A percentile compares a stretch with the other conserved stretches of the same genome.
Evolutionary conservation across 2,113 vertebrate species (phyloP).

Genomic region (Plecotus auritus): DNA sequence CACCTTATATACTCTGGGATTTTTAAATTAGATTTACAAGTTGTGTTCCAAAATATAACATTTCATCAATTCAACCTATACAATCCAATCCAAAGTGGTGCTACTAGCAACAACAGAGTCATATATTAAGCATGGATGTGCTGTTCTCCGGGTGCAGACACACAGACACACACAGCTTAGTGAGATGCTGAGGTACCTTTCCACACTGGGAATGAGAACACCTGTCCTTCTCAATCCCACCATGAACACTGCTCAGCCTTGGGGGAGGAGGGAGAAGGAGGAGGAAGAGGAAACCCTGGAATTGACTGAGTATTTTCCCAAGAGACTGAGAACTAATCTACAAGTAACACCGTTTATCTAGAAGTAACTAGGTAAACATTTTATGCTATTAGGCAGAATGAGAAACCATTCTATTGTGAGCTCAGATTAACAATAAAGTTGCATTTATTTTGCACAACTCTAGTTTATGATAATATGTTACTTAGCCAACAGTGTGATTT

Average conservation of each 20-base stretch:
- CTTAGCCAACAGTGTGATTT: constrained; percentile 1
- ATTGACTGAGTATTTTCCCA: not conserved
- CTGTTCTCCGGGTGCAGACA: not conserved
- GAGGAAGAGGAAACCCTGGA: not conserved
- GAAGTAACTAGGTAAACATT: not conserved
- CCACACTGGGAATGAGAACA: not conserved
- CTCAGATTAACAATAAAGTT: constrained; percentile 7
- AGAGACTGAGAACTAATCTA: not conserved
- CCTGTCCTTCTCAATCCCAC: not conserved
- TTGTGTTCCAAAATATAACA: not conserved
- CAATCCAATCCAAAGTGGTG: not conserved
- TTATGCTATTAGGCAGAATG: not conserved
- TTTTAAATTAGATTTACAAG: not conserved
- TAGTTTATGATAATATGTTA: not conserved
- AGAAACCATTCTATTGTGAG: constrained; percentile 10
- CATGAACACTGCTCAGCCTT: not conserved
- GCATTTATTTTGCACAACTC: not conserved
- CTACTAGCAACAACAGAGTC: not conserved
- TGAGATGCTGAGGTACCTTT: not conserved
- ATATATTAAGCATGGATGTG: not conserved
- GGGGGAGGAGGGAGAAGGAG: too few relatives aligned
- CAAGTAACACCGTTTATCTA: not conserved
- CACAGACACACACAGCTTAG: not conserved
- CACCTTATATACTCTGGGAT: not conserved
- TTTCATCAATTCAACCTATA: not conserved